phyloP scores from a whole-genome alignment of 2,113 vertebrate species.

The Hydropotes inermis region DNA sequence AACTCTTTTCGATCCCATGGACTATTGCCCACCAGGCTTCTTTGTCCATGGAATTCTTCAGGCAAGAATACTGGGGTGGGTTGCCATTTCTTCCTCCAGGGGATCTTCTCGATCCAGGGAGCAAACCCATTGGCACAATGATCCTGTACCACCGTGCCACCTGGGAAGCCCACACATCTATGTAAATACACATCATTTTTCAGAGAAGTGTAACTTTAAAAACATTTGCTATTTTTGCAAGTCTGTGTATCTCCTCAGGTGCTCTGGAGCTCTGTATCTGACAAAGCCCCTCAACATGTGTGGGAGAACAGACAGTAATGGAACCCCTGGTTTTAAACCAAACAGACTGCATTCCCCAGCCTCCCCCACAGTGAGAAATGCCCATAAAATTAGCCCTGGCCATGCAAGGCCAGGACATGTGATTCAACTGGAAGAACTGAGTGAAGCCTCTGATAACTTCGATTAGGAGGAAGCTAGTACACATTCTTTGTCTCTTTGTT shows the following conservation, averaged over 20 bases:
- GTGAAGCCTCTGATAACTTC: neutral
- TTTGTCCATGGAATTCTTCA: neutral
- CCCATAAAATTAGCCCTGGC: neutral
- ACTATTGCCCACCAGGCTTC: neutral
- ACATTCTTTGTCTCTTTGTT: neutral
- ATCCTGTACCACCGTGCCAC: neutral
- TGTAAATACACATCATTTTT: neutral
- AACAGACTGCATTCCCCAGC: neutral
- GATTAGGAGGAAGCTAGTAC: neutral
- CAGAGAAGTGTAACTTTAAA: neutral
- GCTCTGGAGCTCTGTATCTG: neutral
- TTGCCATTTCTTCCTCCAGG: neutral
- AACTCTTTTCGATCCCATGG: neutral
- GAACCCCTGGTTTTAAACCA: neutral
- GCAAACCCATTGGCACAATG: neutral
- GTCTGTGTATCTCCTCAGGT: neutral
- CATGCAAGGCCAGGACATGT: neutral
- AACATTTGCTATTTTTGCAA: neutral
- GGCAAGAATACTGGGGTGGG: neutral
- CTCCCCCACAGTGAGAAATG: neutral
- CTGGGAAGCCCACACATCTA: neutral
- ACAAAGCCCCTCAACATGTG: neutral
- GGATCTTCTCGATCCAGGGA: neutral
- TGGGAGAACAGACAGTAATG: neutral
- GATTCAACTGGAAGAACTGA: neutral